These are phyloP conservation scores for Ooceraea biroi DNA, from an alignment of 1,140 invertebrate genomes.

Conservation along the genomic window DNA sequence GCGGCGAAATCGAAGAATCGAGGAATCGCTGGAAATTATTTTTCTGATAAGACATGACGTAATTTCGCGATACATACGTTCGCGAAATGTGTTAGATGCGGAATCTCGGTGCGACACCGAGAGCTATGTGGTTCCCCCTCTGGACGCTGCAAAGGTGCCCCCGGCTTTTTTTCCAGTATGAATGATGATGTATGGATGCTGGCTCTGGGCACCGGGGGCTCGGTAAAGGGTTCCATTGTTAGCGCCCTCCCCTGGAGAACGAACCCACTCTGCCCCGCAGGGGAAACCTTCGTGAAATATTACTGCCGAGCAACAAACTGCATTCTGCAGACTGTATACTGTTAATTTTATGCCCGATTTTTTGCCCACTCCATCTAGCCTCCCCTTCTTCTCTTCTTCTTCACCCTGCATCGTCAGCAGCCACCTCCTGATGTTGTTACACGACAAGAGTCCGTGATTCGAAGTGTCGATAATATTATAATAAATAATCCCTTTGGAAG, in stretches of 20 bases:
- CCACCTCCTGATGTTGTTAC: conserved; percentile 24
- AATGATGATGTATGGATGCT: conserved; percentile 86
- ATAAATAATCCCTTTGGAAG: conserved; percentile 41
- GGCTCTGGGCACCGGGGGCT: conserved; percentile 83
- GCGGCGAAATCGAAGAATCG: background rate
- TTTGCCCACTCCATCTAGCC: conserved; percentile 73
- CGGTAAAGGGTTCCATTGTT: conserved; percentile 86
- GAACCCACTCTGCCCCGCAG: conserved; percentile 68
- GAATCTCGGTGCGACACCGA: conserved; percentile 68
- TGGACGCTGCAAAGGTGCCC: conserved; percentile 69
- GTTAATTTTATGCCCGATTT: conserved; percentile 85
- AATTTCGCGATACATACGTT: conserved; percentile 46
- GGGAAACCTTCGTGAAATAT: conserved; percentile 83
- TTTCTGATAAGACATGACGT: conserved; percentile 27
- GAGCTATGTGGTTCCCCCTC: conserved; percentile 69
- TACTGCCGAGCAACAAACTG: conserved; percentile 80
- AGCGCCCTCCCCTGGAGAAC: conserved; percentile 77
- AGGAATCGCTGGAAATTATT: background rate
- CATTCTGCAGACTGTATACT: conserved; percentile 81
- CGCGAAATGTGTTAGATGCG: conserved; percentile 71
- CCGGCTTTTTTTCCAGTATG: conserved; percentile 81
- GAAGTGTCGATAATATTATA: conserved; percentile 26
- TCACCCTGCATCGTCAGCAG: background rate
- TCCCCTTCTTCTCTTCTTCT: conserved; percentile 36
- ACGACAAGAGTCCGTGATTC: conserved; percentile 23